Conservation (phyloP, 2,888 invertebrate genomes). For the Baronia brevicornis region DNA sequence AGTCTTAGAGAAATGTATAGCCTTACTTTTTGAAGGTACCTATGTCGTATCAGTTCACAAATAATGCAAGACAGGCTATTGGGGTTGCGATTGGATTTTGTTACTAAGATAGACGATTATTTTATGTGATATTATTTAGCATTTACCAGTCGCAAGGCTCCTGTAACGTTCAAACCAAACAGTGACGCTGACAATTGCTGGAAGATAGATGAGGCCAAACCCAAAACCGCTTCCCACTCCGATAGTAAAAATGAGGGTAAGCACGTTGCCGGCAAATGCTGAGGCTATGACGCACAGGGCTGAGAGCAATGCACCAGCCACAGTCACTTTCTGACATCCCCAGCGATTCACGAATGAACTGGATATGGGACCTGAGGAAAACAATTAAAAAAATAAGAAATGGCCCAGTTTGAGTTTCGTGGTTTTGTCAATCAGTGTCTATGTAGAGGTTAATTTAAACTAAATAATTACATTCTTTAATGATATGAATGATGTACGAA, state of each 20-base stretch:
- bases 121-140: too few relatives aligned
- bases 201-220: slow-evolving; percentile 97
- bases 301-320: slow-evolving; percentile 89
- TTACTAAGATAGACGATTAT: too few relatives aligned
- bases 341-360: slow-evolving; percentile 96
- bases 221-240: slow-evolving; percentile 96
- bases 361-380: slow-evolving; percentile 94
- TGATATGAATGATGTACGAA: too few relatives aligned
- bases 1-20: too few relatives aligned
- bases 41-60: too few relatives aligned
- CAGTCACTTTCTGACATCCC: slow-evolving; percentile 94
- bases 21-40: too few relatives aligned
- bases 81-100: too few relatives aligned
- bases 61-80: too few relatives aligned
- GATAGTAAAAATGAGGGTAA: slow-evolving; percentile 92
- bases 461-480: too few relatives aligned
- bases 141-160: slow-evolving; percentile 90
- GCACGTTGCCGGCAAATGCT: slow-evolving; percentile 87
- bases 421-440: neutral
- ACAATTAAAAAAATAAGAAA: slow-evolving; percentile 9
- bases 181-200: slow-evolving; percentile 98
- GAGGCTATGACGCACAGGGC: slow-evolving; percentile 86
- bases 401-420: slow-evolving; percentile 4
- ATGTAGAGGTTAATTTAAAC: too few relatives aligned
- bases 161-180: slow-evolving; percentile 97